Percentiles rank a stretch among this genome's conserved stretches.
These are phyloP conservation scores for Drosophila truncata DNA, from an alignment of 1,140 invertebrate species.

Conservation along the genomic window DNA sequence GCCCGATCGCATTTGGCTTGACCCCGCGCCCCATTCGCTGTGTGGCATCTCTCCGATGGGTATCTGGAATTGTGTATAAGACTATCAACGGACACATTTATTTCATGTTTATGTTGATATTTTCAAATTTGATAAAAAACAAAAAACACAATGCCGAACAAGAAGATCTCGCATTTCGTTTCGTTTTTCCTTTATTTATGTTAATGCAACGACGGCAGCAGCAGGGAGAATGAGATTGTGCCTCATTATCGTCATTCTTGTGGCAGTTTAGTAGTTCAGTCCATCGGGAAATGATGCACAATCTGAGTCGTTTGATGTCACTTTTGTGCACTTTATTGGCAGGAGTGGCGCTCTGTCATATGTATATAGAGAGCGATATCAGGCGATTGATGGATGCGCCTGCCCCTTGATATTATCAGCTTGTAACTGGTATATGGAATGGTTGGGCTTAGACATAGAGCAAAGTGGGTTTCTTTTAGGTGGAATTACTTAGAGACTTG, in stretches of 20 bases:
- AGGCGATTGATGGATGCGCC: constrained; percentile 13
- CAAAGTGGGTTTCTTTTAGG: not conserved
- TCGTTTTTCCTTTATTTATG: constrained; percentile 76
- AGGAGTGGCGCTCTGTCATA: constrained; percentile 56
- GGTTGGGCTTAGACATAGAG: not conserved
- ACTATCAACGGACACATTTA: constrained; percentile 83
- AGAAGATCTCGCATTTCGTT: constrained; percentile 51
- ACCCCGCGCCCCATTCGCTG: constrained; percentile 47
- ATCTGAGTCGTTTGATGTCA: constrained; percentile 59
- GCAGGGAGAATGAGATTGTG: constrained; percentile 36
- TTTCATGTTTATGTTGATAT: constrained; percentile 84
- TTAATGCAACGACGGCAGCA: constrained; percentile 43
- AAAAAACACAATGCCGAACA: constrained; percentile 30
- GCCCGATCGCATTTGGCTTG: constrained; percentile 57
- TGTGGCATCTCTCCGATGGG: constrained; percentile 68
- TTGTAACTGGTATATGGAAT: constrained; percentile 10
- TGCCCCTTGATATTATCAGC: constrained; percentile 6
- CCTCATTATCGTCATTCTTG: constrained; percentile 69
- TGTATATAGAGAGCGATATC: not conserved
- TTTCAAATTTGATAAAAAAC: constrained; percentile 77
- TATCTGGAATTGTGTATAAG: constrained; percentile 80
- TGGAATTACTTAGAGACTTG: not conserved
- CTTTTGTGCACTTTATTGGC: constrained; percentile 45
- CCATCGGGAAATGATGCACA: constrained; percentile 21
- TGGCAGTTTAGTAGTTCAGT: constrained; percentile 52